Evolutionary conservation across 2,888 invertebrate species (phyloP).

Genomic region (Rhyacophila evoluta): DNA sequence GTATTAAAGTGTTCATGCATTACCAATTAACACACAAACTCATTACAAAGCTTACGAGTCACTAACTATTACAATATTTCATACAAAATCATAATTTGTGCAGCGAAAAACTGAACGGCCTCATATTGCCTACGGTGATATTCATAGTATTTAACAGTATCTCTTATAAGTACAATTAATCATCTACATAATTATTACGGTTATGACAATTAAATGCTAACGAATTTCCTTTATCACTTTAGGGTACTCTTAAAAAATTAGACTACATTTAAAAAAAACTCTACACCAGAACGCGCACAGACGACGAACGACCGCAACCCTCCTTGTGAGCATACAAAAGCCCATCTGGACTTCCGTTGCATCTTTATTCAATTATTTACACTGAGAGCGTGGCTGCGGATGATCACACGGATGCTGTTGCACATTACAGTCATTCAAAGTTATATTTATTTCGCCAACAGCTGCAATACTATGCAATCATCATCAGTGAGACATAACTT

Average conservation of each 20-base stretch:
- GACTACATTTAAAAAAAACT: background rate
- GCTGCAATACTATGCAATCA: background rate
- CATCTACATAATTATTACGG: background rate
- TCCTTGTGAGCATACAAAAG: background rate
- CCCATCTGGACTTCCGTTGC: background rate
- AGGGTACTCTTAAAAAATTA: slow-evolving; percentile 17
- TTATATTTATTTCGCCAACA: background rate
- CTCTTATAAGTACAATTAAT: slow-evolving; percentile 15
- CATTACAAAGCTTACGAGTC: background rate
- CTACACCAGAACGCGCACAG: background rate
- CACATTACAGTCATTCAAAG: background rate
- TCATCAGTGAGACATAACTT: no score
- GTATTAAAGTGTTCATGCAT: background rate
- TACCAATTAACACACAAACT: background rate
- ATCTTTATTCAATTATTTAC: background rate
- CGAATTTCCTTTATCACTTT: slow-evolving; percentile 24
- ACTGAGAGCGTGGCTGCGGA: background rate
- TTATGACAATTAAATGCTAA: slow-evolving; percentile 24
- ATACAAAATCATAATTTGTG: slow-evolving; percentile 13
- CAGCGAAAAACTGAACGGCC: slow-evolving; percentile 24
- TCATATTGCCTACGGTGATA: slow-evolving; percentile 10
- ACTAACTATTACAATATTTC: background rate
- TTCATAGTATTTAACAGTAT: slow-evolving; percentile 11
- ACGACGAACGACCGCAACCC: background rate
- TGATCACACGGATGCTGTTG: background rate